These are phyloP conservation scores for Hemicordylus capensis DNA, from an alignment of 2,113 vertebrate species.

Conservation along the genomic window DNA sequence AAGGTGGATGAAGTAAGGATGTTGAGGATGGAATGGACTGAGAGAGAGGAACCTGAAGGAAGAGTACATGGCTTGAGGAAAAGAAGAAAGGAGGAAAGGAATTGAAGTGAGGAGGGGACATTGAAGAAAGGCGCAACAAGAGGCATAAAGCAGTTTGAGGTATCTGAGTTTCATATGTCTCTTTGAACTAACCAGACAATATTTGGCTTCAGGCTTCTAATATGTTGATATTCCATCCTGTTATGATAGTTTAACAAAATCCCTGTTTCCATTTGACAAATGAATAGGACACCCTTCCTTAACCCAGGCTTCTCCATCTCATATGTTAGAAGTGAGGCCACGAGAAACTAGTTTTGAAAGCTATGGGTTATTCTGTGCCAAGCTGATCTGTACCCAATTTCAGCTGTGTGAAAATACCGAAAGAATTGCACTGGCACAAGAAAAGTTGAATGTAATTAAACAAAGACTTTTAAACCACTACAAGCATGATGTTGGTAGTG, in stretches of 20 bases:
- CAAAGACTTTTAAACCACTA: background rate
- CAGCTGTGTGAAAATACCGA: background rate
- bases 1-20: background rate
- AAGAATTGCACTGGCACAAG: background rate
- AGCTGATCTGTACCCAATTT: background rate
- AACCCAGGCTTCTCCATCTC: background rate
- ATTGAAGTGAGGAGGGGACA: background rate
- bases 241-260: background rate
- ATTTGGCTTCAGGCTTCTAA: background rate
- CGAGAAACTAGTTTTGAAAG: background rate
- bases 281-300: background rate
- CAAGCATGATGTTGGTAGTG: background rate
- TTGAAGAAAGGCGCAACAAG: background rate
- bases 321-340: too few relatives aligned
- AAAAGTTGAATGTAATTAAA: background rate
- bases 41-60: background rate
- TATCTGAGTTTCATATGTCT: background rate
- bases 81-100: background rate
- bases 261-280: background rate
- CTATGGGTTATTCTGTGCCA: background rate
- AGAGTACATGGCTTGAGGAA: background rate
- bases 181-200: background rate
- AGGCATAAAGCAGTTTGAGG: background rate
- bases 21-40: background rate
- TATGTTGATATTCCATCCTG: background rate